These are phyloP conservation scores for Heliangelus exortis DNA, from an alignment of 2,797 vertebrate genomes.

Conservation along the genomic window DNA sequence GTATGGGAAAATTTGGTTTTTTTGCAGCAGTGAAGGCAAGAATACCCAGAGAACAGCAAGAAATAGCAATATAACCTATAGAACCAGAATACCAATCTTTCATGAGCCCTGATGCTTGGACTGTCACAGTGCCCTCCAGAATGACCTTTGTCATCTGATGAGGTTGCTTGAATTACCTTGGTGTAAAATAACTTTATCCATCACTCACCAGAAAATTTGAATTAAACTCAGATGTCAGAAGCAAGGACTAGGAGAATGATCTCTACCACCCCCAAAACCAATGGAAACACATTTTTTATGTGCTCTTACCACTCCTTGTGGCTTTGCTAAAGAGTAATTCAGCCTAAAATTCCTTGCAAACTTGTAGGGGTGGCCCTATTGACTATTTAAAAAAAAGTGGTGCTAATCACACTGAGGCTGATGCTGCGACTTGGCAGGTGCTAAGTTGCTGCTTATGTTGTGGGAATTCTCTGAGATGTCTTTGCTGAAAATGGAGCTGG, in stretches of 20 bases:
- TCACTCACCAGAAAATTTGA: background rate
- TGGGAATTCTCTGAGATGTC: background rate
- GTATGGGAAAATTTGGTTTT: background rate
- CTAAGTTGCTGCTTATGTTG: background rate
- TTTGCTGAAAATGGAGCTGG: background rate
- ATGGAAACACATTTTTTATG: background rate
- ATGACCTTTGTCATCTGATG: background rate
- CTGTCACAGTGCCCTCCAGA: background rate
- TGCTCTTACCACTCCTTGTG: background rate
- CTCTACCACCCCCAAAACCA: background rate
- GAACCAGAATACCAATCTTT: rapidly evolving
- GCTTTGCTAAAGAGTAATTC: background rate
- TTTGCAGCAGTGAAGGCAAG: background rate
- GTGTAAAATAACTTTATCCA: background rate
- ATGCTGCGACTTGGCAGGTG: background rate
- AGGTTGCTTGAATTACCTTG: background rate
- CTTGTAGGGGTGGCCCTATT: background rate
- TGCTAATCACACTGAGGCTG: background rate
- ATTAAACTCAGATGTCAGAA: background rate
- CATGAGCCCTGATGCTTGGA: background rate
- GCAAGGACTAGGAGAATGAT: background rate
- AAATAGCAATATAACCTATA: background rate
- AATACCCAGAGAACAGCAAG: background rate
- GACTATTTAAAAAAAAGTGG: background rate
- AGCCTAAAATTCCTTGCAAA: constrained; percentile 4